Evolutionary conservation across 1,140 invertebrate genomes (phyloP).

Genomic region (Ooceraea biroi): DNA sequence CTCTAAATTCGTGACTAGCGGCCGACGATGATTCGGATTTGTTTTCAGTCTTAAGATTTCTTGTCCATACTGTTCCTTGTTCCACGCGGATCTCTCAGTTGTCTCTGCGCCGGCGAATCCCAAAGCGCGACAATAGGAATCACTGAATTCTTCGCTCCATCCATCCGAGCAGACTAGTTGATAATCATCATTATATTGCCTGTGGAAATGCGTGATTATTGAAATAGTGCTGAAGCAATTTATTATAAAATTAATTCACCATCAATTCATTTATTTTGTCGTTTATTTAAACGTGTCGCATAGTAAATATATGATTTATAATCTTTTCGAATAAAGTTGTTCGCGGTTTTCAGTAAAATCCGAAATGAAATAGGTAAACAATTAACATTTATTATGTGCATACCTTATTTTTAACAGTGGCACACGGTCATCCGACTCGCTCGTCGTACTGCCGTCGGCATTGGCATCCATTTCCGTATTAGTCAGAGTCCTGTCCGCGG

Average conservation of each 20-base stretch:
- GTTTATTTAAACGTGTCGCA: background rate
- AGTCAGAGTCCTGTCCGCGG: constrained; percentile 61
- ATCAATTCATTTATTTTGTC: background rate
- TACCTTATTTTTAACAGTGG: constrained; percentile 81
- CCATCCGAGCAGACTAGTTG: constrained; percentile 86
- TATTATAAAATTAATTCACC: constrained; percentile 37
- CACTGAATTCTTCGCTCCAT: constrained; percentile 87
- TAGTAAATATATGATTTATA: background rate
- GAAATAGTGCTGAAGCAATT: constrained; percentile 32
- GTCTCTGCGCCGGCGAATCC: constrained; percentile 86
- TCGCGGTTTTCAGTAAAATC: background rate
- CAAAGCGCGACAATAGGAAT: constrained; percentile 86
- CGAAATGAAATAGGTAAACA: background rate
- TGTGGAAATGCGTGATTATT: constrained; percentile 63
- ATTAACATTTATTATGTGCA: constrained; percentile 22
- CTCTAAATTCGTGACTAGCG: constrained; percentile 84
- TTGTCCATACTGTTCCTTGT: constrained; percentile 65
- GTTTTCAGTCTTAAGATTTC: constrained; percentile 83
- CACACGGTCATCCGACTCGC: constrained; percentile 37
- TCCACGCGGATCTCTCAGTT: constrained; percentile 78
- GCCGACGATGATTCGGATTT: constrained; percentile 74
- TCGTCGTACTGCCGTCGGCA: constrained; percentile 19
- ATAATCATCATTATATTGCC: constrained; percentile 83
- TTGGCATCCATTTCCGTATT: constrained; percentile 50
- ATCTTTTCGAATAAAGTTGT: background rate